Base-by-base conservation (phyloP, 2,797 vertebrate species). In the Poecilia picta region DNA sequence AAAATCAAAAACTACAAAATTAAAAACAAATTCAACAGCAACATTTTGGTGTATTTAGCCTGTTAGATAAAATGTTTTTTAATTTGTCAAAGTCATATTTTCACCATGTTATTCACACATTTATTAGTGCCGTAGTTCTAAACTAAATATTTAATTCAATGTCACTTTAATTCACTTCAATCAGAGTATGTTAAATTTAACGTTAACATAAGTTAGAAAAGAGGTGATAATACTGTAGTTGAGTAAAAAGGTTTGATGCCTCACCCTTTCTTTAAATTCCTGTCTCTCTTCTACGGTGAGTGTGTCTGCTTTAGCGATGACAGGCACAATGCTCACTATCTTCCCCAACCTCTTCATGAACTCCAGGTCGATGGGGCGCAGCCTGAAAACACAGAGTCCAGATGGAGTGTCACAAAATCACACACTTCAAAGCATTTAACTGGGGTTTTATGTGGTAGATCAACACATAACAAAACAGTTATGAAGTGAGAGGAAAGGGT, bases 241-340 rank as follows among this genome's bases (percentile, higher is more conserved):
- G 53, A 41, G 49, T 6, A 18, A 64, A 64, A 33, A 64, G 59
- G 15, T 33, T 64, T 0, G 77, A 57, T 5, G 33, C 23, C 90
- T 95, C 83, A 99, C 98, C 97, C 95, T 95, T 84, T 95, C 95
- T 83, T 97, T 98, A 93, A 99, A 99, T 85, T 97, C 95, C 73
- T 96, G 95, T 64, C 98, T 95, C 80, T 99, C 98, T 68, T 98
- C 98, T 5, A 98, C 92, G 77, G 98, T 99, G 66, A 99, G 96
- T 0, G 98, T 98, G 93, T 99, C 98, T 0, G 98, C 97, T 89
- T 98, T 97, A 88, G 98, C 97, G 0, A 99, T 99, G 90, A 99
- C 97, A 0, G 98, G 98, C 10, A 99, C 97, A 45, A 99, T 97
- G 5, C 97, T 99, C 82, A 98, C 97, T 0, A 98, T 97, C 89